Percentiles rank a stretch among this genome's conserved stretches.
Conservation (phyloP, 2,113 vertebrate genomes). For the Thomomys bottae region DNA sequence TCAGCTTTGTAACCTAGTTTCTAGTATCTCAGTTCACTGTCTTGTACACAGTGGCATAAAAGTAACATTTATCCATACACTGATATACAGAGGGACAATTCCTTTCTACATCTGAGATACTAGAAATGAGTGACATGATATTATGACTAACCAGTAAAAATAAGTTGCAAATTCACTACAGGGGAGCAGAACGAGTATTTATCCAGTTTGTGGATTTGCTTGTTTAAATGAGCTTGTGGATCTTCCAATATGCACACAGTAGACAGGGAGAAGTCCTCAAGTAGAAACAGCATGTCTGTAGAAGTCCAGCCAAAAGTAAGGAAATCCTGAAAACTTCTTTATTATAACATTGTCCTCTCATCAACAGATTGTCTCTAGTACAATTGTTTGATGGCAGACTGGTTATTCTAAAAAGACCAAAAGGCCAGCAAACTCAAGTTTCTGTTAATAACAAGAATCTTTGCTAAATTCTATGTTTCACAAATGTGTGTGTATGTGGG, state of each 20-base stretch:
- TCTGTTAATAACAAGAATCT: constrained; percentile 54
- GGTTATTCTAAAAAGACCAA: constrained; percentile 51
- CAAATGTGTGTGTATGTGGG: background rate
- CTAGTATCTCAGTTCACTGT: background rate
- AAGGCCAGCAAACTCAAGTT: constrained; percentile 34
- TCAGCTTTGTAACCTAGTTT: constrained; percentile 69
- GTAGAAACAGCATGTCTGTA: constrained; percentile 66
- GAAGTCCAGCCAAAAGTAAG: constrained; percentile 65
- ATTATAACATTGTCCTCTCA: constrained; percentile 72
- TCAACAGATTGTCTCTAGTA: constrained; percentile 65
- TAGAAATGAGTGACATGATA: constrained; percentile 39
- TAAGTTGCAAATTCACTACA: background rate
- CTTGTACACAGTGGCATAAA: constrained; percentile 53
- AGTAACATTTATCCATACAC: background rate
- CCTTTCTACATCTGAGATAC: constrained; percentile 11
- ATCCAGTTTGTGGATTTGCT: background rate
- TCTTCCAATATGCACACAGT: background rate
- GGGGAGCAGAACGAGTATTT: background rate
- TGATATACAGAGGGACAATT: constrained; percentile 37
- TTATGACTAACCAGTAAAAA: constrained; percentile 57
- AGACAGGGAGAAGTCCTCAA: background rate
- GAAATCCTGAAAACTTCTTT: constrained; percentile 69
- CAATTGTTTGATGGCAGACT: constrained; percentile 51
- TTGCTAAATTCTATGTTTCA: constrained; percentile 1
- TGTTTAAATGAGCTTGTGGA: background rate